phyloP scores from a whole-genome alignment of 2,113 vertebrate species.

The Rhinopomastus cyanomelas region DNA sequence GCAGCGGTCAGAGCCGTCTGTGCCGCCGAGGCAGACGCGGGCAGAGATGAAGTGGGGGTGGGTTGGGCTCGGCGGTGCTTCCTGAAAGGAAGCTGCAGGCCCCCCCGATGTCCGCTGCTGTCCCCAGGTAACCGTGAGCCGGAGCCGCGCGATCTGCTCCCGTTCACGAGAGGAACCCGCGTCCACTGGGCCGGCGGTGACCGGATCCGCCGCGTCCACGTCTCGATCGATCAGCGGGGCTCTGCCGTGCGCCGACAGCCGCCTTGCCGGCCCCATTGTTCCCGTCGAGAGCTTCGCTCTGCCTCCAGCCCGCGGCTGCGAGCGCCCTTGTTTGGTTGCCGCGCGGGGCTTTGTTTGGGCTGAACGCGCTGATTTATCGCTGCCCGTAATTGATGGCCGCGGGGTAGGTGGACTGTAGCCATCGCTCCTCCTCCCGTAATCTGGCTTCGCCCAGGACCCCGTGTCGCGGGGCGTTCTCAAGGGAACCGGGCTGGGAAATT shows the following conservation, averaged over 20 bases:
- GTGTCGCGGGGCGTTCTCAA: slow-evolving; percentile 78
- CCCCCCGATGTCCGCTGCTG: too few species aligned
- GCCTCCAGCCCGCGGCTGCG: slow-evolving; percentile 79
- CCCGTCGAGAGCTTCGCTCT: slow-evolving; percentile 77
- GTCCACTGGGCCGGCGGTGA: slow-evolving; percentile 67
- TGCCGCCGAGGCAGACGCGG: slow-evolving; percentile 22
- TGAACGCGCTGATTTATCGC: slow-evolving; percentile 86
- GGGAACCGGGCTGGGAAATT: slow-evolving; percentile 82
- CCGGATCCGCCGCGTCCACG: slow-evolving; percentile 78
- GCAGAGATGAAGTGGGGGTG: slow-evolving; percentile 55
- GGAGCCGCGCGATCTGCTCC: too few species aligned
- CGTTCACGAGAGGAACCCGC: too few species aligned
- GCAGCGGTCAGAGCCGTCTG: slow-evolving; percentile 56
- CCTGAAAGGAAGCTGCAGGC: slow-evolving; percentile 26
- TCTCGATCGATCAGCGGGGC: slow-evolving; percentile 79
- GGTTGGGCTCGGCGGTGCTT: slow-evolving; percentile 17
- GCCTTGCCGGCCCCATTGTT: slow-evolving; percentile 76
- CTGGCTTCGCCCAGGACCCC: slow-evolving; percentile 82
- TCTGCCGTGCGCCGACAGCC: slow-evolving; percentile 76
- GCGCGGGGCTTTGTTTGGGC: slow-evolving; percentile 78
- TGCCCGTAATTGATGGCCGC: slow-evolving; percentile 81
- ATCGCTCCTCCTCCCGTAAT: slow-evolving; percentile 84
- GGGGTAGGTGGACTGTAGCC: slow-evolving; percentile 77
- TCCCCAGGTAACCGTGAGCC: too few species aligned
- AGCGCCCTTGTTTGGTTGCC: slow-evolving; percentile 81